Conservation (phyloP, 2,797 vertebrate genomes). For the Hipposideros larvatus region DNA sequence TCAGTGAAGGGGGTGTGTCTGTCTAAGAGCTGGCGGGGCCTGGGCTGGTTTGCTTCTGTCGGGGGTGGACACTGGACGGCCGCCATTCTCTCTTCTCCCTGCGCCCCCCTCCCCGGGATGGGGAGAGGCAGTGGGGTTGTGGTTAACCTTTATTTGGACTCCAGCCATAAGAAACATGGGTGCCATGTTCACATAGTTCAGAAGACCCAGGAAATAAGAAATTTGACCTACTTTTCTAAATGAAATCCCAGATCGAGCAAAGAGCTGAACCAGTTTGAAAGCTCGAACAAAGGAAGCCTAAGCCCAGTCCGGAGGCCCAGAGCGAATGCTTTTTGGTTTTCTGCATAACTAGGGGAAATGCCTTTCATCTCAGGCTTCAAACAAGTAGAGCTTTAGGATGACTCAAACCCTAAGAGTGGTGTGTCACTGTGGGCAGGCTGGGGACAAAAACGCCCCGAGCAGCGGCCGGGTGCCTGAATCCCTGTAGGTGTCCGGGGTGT, state of each 20-base stretch:
- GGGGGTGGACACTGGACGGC: neutral
- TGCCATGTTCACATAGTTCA: neutral
- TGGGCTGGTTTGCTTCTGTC: neutral
- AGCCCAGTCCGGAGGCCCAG: neutral
- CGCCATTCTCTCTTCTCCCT: neutral
- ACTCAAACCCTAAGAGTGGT: neutral
- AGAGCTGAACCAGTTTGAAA: conserved; percentile 25
- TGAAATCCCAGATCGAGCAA: neutral
- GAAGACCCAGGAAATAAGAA: conserved; percentile 70
- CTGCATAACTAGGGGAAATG: neutral
- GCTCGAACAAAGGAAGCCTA: neutral
- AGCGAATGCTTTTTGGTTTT: neutral
- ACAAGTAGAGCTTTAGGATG: neutral
- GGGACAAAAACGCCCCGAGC: neutral
- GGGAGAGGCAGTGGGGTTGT: neutral
- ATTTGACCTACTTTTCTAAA: conserved; percentile 74
- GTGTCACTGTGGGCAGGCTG: neutral
- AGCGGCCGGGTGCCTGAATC: neutral
- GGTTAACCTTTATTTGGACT: conserved; percentile 23
- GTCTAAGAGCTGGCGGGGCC: neutral
- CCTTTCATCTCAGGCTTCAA: neutral
- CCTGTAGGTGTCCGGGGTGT: neutral
- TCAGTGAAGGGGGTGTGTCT: neutral
- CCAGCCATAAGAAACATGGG: neutral
- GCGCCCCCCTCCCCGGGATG: neutral